Evolutionary conservation across 2,113 vertebrate genomes (phyloP), one percentile per base, ranked within the genome.

Genomic region (Eulemur rufifrons): DNA sequence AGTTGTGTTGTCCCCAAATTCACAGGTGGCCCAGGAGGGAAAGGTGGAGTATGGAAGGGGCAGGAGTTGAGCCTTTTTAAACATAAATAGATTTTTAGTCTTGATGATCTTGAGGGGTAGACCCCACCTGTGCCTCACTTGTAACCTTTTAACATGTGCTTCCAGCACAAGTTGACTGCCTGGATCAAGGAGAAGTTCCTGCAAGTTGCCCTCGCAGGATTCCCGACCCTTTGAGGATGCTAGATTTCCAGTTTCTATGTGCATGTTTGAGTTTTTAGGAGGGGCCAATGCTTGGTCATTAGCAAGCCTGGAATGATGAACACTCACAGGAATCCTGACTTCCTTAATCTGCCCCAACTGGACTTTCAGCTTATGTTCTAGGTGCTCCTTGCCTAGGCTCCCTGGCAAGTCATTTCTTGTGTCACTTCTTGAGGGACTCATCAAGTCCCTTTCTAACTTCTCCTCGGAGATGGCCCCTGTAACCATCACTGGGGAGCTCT

Each of bases 41-140:
- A 23, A 29, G 39, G 5, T 0, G 11, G 3, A n/a, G 4, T 61
- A 45, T 32, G 9, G 23, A 73, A 42, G 4, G 34, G 21, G 2
- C 0, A 2, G 66, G 3, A 9, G 10, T 2, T 56, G 52, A 69
- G 5, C 1, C 14, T 27, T 85, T 85, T 82, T 94, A 11, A 54
- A 6, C 29, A 85, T 96, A 32, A 97, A 47, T 4, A 92, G 2
- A 1, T 77, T 93, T 29, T 91, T 5, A 21, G 29, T 6, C 37
- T 85, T 81, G 10, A 96, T 93, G 1, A 92, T 34, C 45, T 88
- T 95, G 71, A 94, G 85, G 11, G 71, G 89, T 21, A 97, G 76
- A 27, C 85, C 1, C 96, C 97, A 97, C 29, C 4, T 84, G 32
- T 94, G 91, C 61, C 42, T 92, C 5, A 77, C 81, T 45, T 64